These are phyloP conservation scores for Holcopasites calliopsidis DNA, from an alignment of 1,140 invertebrate species.

Conservation along the genomic window DNA sequence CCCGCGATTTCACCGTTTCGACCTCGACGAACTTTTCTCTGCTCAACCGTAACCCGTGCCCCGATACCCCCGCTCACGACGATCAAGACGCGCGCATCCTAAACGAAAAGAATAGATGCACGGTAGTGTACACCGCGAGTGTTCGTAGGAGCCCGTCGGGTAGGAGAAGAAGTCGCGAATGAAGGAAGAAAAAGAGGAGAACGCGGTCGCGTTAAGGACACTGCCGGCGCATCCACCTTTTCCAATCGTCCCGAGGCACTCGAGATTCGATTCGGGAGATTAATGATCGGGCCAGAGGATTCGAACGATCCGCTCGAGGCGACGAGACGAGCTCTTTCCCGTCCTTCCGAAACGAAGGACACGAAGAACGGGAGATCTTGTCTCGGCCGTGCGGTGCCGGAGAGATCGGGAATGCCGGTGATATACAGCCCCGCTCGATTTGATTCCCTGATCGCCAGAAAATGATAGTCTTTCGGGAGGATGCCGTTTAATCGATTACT, in stretches of 20 bases:
- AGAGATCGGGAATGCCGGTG: constrained; percentile 32
- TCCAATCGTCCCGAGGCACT: constrained; percentile 62
- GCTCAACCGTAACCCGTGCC: too few species aligned
- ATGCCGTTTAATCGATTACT: constrained; percentile 17
- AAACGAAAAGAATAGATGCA: too few species aligned
- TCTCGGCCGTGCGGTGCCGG: constrained; percentile 23
- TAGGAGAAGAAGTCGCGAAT: not conserved
- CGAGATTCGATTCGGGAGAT: constrained; percentile 65
- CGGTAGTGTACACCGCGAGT: not conserved
- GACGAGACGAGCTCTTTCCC: constrained; percentile 40
- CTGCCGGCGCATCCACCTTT: constrained; percentile 47
- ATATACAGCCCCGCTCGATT: constrained; percentile 40
- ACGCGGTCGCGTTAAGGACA: constrained; percentile 3
- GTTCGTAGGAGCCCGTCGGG: not conserved
- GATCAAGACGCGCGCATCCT: too few species aligned
- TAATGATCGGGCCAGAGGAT: constrained; percentile 59
- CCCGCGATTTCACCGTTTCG: constrained; percentile 39
- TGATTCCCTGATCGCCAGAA: constrained; percentile 37
- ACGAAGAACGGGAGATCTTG: constrained; percentile 45
- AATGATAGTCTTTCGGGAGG: constrained; percentile 46
- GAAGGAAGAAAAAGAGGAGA: constrained; percentile 12
- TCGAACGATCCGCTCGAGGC: constrained; percentile 44
- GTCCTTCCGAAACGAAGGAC: constrained; percentile 54
- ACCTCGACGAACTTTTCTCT: constrained; percentile 49
- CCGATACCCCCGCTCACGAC: not conserved